Evolutionary conservation across 2,113 vertebrate genomes (phyloP).

Genomic region (Sciurus niger): DNA sequence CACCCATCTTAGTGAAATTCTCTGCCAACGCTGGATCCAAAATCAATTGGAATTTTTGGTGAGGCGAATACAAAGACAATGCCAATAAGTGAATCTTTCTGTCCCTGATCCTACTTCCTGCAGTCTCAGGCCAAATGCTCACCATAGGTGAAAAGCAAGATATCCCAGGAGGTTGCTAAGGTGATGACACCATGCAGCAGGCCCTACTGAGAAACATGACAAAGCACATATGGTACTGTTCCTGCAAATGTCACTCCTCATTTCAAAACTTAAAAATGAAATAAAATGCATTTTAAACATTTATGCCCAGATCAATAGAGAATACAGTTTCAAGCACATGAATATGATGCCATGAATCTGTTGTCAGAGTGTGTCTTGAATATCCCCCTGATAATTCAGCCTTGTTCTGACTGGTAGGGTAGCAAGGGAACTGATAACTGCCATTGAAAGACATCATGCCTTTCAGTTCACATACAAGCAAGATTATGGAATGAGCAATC

Average conservation of each 20-base stretch:
- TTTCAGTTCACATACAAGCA: background rate
- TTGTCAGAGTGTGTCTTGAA: background rate
- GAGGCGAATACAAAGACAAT: background rate
- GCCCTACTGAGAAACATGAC: background rate
- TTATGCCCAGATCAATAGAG: slow-evolving; percentile 31
- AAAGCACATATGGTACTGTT: slow-evolving; percentile 50
- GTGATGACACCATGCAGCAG: background rate
- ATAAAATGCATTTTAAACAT: slow-evolving; percentile 56
- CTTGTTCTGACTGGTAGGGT: background rate
- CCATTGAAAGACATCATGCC: background rate
- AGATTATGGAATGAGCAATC: background rate
- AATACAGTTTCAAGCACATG: background rate
- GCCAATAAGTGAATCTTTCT: background rate
- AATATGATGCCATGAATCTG: background rate
- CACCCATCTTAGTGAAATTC: background rate
- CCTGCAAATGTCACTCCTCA: slow-evolving; percentile 63
- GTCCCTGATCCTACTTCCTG: background rate
- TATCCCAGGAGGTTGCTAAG: background rate
- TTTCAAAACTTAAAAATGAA: slow-evolving; percentile 63
- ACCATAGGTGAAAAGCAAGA: background rate
- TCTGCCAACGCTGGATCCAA: background rate
- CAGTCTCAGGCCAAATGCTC: background rate
- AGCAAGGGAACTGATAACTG: too few relatives aligned
- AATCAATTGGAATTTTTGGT: slow-evolving; percentile 14
- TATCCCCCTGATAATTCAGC: background rate